Percentiles rank a stretch among this genome's conserved stretches.
These are phyloP conservation scores for Uromys caudimaculatus DNA, from an alignment of 2,797 vertebrate genomes.

Conservation along the genomic window DNA sequence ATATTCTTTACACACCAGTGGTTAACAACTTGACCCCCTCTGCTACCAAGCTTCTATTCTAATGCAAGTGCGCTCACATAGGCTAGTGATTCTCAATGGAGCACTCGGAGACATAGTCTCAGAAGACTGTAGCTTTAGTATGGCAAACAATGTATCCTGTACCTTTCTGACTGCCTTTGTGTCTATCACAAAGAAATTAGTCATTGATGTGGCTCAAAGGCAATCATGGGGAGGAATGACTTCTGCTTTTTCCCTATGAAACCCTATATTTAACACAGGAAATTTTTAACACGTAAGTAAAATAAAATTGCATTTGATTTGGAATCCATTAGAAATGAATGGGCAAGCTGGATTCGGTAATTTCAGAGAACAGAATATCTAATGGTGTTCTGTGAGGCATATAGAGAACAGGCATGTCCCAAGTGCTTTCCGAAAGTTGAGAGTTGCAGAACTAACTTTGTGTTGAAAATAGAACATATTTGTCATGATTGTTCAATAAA, in stretches of 20 bases:
- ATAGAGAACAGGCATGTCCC: background rate
- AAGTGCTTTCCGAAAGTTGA: background rate
- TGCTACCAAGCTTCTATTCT: constrained; percentile 9
- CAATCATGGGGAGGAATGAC: background rate
- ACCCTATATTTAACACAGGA: background rate
- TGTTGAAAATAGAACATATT: background rate
- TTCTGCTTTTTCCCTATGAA: constrained; percentile 14
- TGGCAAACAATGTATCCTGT: background rate
- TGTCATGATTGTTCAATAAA: constrained; percentile 40
- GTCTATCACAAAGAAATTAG: background rate
- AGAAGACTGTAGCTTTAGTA: background rate
- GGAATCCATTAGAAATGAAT: constrained; percentile 52
- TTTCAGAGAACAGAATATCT: background rate
- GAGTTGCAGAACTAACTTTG: background rate
- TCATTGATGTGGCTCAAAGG: background rate
- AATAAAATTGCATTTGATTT: constrained; percentile 30
- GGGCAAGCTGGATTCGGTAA: background rate
- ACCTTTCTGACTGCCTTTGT: background rate
- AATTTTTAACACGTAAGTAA: constrained; percentile 20
- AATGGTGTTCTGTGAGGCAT: background rate
- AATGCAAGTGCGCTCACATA: background rate
- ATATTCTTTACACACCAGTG: background rate
- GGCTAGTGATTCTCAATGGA: constrained; percentile 11
- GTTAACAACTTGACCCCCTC: constrained; percentile 31
- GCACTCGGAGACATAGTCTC: background rate